phyloP scores from a whole-genome alignment of 2,797 vertebrate genomes.

The Diglossa cyanea region DNA sequence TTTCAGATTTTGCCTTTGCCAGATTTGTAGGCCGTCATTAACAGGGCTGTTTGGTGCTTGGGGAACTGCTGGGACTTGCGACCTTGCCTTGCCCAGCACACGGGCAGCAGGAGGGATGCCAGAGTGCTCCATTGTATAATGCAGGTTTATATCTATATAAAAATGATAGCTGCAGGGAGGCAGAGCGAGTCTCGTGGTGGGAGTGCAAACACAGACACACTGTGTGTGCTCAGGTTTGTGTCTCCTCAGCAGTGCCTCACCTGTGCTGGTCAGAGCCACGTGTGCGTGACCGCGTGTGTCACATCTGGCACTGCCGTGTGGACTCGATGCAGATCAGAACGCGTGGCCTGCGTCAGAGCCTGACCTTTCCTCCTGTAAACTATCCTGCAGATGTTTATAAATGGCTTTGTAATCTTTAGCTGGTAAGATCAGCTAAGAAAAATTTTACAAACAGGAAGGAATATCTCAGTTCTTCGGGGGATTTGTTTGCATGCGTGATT shows the following conservation, averaged over 20 bases:
- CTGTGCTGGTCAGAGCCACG: not conserved
- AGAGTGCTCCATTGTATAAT: not conserved
- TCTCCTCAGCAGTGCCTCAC: not conserved
- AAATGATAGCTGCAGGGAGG: not conserved
- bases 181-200: not conserved
- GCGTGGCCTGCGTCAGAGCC: constrained; percentile 37
- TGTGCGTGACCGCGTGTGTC: not conserved
- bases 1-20: not conserved
- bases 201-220: not conserved
- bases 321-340: not conserved
- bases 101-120: not conserved
- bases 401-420: constrained; percentile 23
- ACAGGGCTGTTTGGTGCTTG: not conserved
- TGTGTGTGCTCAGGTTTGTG: not conserved
- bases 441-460: constrained; percentile 54
- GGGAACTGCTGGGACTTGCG: not conserved
- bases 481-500: not conserved
- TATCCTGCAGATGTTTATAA: constrained; percentile 39
- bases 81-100: not conserved
- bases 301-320: not conserved
- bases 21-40: not conserved
- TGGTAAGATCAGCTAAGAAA: constrained; percentile 31
- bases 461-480: not conserved
- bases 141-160: not conserved
- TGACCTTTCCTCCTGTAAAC: constrained; percentile 60